Conservation (phyloP, 2,797 vertebrate genomes). For the Moxostoma hubbsi region DNA sequence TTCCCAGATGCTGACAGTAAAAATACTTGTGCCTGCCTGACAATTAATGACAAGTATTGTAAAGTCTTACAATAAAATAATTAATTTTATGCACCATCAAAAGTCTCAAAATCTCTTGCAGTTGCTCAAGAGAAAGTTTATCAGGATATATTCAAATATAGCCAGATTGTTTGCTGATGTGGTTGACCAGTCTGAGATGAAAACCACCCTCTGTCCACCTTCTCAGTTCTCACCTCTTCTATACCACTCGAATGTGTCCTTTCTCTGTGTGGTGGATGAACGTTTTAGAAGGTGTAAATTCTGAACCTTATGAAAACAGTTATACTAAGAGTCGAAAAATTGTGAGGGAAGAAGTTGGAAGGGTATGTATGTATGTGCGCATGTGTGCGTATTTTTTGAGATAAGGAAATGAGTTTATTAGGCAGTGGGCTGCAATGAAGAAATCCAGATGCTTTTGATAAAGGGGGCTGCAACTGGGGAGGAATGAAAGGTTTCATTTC, state of each 20-base stretch:
- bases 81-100: neutral
- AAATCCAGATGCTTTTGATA: constrained; percentile 82
- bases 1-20: neutral
- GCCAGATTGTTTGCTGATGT: neutral
- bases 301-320: constrained; percentile 64
- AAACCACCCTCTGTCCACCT: neutral
- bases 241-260: neutral
- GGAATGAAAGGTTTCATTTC: constrained; percentile 93
- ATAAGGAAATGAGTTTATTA: constrained; percentile 97
- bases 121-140: too few species aligned
- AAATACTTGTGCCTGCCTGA: neutral
- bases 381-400: constrained; percentile 60
- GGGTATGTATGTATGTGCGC: constrained; percentile 48
- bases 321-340: constrained; percentile 62
- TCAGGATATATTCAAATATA: too few species aligned
- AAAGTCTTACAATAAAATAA: too few species aligned
- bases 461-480: constrained; percentile 78
- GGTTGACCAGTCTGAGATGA: neutral
- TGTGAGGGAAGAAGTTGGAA: constrained; percentile 41
- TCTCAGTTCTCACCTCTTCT: neutral
- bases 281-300: constrained; percentile 55
- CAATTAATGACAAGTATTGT: neutral
- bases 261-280: constrained; percentile 48
- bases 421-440: constrained; percentile 71
- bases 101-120: too few species aligned